Percentiles rank a stretch among this genome's conserved stretches.
phyloP scores from a whole-genome alignment of 2,797 vertebrate genomes.

The Pelodytes ibericus region DNA sequence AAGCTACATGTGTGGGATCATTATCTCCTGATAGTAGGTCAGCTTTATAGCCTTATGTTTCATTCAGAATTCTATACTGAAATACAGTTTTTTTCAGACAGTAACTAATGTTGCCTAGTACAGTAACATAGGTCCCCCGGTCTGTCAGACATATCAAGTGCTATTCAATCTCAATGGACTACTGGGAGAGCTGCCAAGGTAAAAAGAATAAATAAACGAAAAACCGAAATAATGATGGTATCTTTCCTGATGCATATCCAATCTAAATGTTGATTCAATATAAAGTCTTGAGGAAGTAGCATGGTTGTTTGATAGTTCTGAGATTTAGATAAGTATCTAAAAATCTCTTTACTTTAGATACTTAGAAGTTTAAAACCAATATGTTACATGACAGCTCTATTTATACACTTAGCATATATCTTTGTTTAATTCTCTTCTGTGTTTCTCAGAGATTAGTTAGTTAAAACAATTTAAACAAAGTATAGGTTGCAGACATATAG shows the following conservation, averaged over 20 bases:
- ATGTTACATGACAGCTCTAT: slow-evolving; percentile 1
- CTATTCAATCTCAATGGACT: slow-evolving; percentile 4
- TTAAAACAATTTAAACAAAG: not conserved
- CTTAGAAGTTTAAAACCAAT: not conserved
- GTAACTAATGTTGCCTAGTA: not conserved
- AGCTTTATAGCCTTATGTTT: not conserved
- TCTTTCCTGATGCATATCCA: not conserved
- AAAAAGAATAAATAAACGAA: slow-evolving; percentile 34
- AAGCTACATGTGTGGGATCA: too few species aligned
- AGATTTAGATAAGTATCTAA: not conserved
- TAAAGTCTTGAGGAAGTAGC: not conserved
- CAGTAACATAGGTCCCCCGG: slow-evolving; percentile 4
- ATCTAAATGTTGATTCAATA: slow-evolving; percentile 32
- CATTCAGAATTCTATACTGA: not conserved
- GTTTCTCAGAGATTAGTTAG: not conserved
- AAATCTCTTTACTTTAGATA: slow-evolving; percentile 1
- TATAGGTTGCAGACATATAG: not conserved
- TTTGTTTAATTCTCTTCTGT: not conserved
- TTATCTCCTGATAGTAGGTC: too few species aligned
- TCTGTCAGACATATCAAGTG: slow-evolving; percentile 31
- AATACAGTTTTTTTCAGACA: not conserved
- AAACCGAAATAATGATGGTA: not conserved
- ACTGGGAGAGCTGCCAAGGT: slow-evolving; percentile 30
- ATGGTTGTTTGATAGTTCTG: not conserved
- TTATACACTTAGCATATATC: not conserved